A percentile compares a stretch with the other conserved stretches of the same genome.
Conservation (phyloP, 2,888 invertebrate species). For the Acleris cristana region DNA sequence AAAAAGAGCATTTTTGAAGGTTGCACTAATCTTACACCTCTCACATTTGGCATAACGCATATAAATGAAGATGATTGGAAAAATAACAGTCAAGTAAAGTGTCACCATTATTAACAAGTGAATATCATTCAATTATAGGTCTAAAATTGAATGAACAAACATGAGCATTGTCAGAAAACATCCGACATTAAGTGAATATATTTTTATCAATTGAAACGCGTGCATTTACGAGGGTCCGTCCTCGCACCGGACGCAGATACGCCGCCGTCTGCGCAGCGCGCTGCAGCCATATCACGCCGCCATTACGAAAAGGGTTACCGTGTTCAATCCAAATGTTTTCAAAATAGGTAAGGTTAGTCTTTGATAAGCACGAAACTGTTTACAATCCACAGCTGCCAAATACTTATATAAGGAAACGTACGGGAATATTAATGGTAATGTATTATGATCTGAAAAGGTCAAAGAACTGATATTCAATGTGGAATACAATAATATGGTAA, state of each 20-base stretch:
- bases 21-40: too few species aligned
- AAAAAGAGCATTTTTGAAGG: too few species aligned
- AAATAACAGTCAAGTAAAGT: too few species aligned
- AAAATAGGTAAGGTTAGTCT: not conserved
- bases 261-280: constrained; percentile 51
- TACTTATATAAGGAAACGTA: constrained; percentile 15
- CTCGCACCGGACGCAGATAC: constrained; percentile 69
- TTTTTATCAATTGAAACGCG: constrained; percentile 47
- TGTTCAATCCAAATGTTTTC: constrained; percentile 7
- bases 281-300: constrained; percentile 1
- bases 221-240: constrained; percentile 51
- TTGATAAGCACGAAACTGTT: not conserved
- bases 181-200: constrained; percentile 13
- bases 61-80: too few species aligned
- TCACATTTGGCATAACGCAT: too few species aligned
- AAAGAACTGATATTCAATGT: constrained; percentile 18
- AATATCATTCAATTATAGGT: not conserved
- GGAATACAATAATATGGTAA: constrained; percentile 12
- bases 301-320: constrained; percentile 6
- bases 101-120: too few species aligned
- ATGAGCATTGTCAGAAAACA: not conserved
- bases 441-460: constrained; percentile 24
- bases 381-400: not conserved
- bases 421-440: constrained; percentile 28
- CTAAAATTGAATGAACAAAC: not conserved